phyloP scores from a whole-genome alignment of 2,797 vertebrate genomes.

The Rhinoraja longicauda region DNA sequence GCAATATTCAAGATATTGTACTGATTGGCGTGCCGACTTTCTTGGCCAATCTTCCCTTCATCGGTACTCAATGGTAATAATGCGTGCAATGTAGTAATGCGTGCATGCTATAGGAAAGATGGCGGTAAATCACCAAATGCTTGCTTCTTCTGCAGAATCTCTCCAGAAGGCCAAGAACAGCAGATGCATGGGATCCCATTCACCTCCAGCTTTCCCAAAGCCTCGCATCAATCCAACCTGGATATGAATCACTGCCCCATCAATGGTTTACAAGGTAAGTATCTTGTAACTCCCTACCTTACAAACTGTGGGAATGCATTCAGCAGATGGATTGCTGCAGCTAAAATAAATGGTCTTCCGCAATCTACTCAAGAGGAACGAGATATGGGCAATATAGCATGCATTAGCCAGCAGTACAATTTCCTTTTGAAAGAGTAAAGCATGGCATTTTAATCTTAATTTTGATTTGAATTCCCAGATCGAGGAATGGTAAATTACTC shows the following conservation, averaged over 20 bases:
- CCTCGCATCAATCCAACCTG: background rate
- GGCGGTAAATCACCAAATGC: background rate
- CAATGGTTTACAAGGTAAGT: background rate
- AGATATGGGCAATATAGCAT: background rate
- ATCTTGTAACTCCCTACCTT: background rate
- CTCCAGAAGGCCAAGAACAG: background rate
- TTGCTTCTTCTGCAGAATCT: background rate
- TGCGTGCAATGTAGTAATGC: background rate
- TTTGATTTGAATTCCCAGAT: background rate
- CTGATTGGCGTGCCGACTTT: background rate
- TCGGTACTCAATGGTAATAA: too few species aligned
- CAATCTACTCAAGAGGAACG: background rate
- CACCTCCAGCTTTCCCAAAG: background rate
- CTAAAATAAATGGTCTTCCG: background rate
- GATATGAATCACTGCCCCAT: background rate
- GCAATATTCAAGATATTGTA: background rate
- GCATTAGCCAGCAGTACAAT: background rate
- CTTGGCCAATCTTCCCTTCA: background rate
- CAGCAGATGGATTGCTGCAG: background rate
- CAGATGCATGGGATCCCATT: background rate
- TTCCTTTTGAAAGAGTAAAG: background rate
- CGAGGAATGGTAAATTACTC: background rate
- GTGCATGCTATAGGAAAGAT: background rate
- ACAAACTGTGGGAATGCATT: background rate
- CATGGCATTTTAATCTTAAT: background rate